A percentile compares a stretch with the other conserved stretches of the same genome.
Conservation (phyloP, 2,888 invertebrate species). For the Lapara coniferarum region DNA sequence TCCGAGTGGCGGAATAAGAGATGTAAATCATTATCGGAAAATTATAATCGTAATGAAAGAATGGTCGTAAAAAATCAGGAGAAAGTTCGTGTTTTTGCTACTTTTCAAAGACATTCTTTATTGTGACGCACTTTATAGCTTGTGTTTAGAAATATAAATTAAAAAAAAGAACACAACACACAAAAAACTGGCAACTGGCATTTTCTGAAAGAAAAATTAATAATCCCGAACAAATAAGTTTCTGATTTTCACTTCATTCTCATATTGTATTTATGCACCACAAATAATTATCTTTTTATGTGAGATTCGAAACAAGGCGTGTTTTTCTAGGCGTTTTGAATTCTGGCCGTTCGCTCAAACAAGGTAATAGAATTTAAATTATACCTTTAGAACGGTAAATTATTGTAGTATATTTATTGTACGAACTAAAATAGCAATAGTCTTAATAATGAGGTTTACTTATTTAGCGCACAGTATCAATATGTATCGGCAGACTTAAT, state of each 20-base stretch:
- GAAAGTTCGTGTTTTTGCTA: too few relatives aligned
- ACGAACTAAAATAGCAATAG: neutral
- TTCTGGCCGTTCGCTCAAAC: slow-evolving; percentile 27
- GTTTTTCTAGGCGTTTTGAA: slow-evolving; percentile 14
- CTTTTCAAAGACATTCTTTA: too few relatives aligned
- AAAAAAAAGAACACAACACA: too few relatives aligned
- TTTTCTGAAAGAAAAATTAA: neutral
- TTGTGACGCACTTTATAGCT: too few relatives aligned
- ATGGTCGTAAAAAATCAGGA: too few relatives aligned
- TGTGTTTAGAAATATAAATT: too few relatives aligned
- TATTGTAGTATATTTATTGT: neutral
- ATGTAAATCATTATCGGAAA: too few relatives aligned
- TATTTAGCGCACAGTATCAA: too few relatives aligned
- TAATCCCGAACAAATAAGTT: neutral
- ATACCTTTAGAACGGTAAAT: neutral
- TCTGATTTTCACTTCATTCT: neutral
- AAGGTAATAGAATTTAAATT: slow-evolving; percentile 26
- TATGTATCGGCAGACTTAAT: too few relatives aligned
- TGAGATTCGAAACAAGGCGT: neutral
- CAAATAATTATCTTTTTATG: neutral
- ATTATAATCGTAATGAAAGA: too few relatives aligned
- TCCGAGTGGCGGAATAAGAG: too few relatives aligned
- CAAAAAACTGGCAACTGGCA: too few relatives aligned
- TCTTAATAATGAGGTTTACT: neutral
- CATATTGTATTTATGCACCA: neutral